Evolutionary conservation across 2,888 invertebrate genomes (phyloP).

Genomic region (Agrilus cyanescens): DNA sequence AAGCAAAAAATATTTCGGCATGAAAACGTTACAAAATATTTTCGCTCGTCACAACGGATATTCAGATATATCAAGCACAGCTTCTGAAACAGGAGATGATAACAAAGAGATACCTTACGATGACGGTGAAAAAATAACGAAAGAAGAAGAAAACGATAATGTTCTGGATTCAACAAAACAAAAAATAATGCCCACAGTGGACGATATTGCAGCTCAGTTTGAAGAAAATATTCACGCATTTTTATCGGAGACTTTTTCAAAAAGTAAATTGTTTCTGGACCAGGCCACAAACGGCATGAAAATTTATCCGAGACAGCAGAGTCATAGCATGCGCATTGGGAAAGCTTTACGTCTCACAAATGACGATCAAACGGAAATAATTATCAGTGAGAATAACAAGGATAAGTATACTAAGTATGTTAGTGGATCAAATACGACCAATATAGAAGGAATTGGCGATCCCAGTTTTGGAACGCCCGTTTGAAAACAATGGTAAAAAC

Average conservation of each 20-base stretch:
- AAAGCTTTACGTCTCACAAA: constrained; percentile 34
- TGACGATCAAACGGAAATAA: constrained; percentile 24
- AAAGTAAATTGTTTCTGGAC: constrained; percentile 25
- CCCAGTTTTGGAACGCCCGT: constrained; percentile 59
- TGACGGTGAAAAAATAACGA: constrained; percentile 11
- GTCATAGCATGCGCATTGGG: constrained; percentile 31
- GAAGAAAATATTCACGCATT: constrained; percentile 35
- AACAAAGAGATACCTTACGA: constrained; percentile 9
- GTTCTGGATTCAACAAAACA: not conserved
- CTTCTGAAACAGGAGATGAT: constrained; percentile 30
- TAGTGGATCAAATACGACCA: constrained; percentile 33
- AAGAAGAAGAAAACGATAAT: constrained; percentile 5
- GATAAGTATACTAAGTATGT: constrained; percentile 37
- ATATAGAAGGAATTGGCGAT: constrained; percentile 47
- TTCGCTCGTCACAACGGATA: constrained; percentile 35
- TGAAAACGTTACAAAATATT: constrained; percentile 37
- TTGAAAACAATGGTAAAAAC: constrained; percentile 28
- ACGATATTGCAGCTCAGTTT: constrained; percentile 32
- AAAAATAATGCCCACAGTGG: constrained; percentile 1
- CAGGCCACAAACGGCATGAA: constrained; percentile 25
- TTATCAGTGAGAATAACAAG: constrained; percentile 29
- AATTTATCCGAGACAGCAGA: constrained; percentile 31
- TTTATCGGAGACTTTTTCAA: constrained; percentile 33
- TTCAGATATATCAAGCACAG: constrained; percentile 35
- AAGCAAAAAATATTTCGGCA: constrained; percentile 40